phyloP scores from a whole-genome alignment of 2,797 vertebrate species.

The Alcedo quadribrachys region DNA sequence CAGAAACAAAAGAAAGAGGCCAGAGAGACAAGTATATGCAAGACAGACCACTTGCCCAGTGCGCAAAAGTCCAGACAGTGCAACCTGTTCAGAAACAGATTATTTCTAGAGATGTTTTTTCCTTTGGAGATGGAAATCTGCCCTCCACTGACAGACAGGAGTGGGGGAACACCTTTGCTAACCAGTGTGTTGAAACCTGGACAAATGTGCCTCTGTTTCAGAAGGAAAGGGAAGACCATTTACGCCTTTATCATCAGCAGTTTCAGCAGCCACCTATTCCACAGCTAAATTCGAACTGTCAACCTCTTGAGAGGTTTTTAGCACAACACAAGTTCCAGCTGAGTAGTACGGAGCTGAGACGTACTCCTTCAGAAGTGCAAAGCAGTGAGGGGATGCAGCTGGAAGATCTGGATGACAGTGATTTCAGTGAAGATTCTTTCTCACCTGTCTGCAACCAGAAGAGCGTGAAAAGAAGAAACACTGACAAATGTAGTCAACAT shows the following conservation, averaged over 20 bases:
- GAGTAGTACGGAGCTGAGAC: not conserved
- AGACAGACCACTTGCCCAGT: not conserved
- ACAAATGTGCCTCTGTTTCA: constrained; percentile 55
- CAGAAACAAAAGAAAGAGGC: not conserved
- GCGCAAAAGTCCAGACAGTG: constrained; percentile 61
- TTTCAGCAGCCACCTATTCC: constrained; percentile 84
- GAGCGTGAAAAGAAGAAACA: not conserved
- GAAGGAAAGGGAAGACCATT: constrained; percentile 82
- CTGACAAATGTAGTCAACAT: constrained; percentile 26
- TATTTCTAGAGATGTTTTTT: constrained; percentile 27
- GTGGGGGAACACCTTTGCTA: not conserved
- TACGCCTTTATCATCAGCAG: constrained; percentile 88
- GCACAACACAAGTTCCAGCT: constrained; percentile 34
- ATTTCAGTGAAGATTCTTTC: constrained; percentile 85
- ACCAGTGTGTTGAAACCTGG: constrained; percentile 33
- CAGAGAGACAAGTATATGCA: constrained; percentile 12
- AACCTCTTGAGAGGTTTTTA: constrained; percentile 74
- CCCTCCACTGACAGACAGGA: not conserved
- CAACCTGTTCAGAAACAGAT: constrained; percentile 76
- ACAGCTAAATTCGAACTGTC: constrained; percentile 71
- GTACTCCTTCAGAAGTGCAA: not conserved
- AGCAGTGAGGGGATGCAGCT: constrained; percentile 61
- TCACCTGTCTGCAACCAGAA: constrained; percentile 70
- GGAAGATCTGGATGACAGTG: constrained; percentile 81
- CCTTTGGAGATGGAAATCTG: not conserved